phyloP scores from a whole-genome alignment of 2,888 invertebrate species.

The Chydorus sphaericus region DNA sequence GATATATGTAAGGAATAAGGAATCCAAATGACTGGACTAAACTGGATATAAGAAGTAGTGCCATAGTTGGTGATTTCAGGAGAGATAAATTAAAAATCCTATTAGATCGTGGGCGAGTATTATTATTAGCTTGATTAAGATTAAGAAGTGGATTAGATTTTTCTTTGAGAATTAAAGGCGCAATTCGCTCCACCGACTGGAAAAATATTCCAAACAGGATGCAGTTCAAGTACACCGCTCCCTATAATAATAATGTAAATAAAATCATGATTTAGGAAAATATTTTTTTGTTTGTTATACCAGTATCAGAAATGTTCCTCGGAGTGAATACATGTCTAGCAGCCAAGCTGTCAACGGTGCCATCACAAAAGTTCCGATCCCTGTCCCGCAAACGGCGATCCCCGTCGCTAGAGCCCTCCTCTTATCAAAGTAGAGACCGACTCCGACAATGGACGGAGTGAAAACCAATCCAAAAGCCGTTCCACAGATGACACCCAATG shows the following conservation, averaged over 20 bases:
- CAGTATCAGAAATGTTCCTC: background rate
- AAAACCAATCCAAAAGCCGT: conserved; percentile 77
- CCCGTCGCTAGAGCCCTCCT: conserved; percentile 89
- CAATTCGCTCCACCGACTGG: too few relatives aligned
- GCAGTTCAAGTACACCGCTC: too few relatives aligned
- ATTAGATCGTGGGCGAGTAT: too few relatives aligned
- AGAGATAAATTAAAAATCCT: background rate
- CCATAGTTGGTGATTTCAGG: background rate
- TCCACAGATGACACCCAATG: background rate
- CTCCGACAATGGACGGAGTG: conserved; percentile 92
- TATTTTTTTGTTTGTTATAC: too few relatives aligned
- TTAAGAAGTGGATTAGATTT: too few relatives aligned
- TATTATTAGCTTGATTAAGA: too few relatives aligned
- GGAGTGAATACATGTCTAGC: background rate
- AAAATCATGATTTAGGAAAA: too few relatives aligned
- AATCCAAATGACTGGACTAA: background rate
- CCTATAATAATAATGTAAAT: too few relatives aligned
- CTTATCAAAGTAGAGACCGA: conserved; percentile 93
- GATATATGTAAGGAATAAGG: background rate
- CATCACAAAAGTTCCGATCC: conserved; percentile 85
- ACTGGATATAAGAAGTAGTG: background rate
- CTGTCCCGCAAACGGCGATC: conserved; percentile 89
- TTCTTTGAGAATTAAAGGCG: too few relatives aligned
- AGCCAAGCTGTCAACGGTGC: conserved; percentile 48
- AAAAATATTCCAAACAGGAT: too few relatives aligned